phyloP scores from a whole-genome alignment of 2,113 vertebrate genomes.

The Corythoichthys haematopterus region DNA sequence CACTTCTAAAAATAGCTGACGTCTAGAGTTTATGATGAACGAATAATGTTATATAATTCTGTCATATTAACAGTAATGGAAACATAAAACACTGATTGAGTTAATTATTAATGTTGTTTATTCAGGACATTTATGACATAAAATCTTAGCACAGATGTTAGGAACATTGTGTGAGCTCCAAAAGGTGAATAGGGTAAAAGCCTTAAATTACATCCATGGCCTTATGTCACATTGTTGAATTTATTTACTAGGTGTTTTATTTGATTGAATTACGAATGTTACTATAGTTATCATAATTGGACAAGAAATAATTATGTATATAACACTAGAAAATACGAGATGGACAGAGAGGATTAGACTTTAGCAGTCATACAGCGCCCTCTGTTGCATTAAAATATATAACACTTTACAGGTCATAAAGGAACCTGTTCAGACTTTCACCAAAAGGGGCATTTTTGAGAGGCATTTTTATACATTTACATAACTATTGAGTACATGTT shows the following conservation, averaged over 20 bases:
- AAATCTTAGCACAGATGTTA: not conserved
- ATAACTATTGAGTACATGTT: not conserved
- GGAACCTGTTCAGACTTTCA: too few relatives aligned
- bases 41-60: not conserved
- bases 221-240: not conserved
- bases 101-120: not conserved
- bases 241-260: not conserved
- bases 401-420: not conserved
- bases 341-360: not conserved
- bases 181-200: not conserved
- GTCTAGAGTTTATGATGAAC: too few relatives aligned
- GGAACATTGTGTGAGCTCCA: too few relatives aligned
- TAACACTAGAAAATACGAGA: not conserved
- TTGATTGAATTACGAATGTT: not conserved
- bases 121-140: not conserved
- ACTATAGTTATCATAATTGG: not conserved
- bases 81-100: not conserved
- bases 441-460: not conserved
- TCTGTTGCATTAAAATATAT: conserved; percentile 57
- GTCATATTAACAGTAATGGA: not conserved
- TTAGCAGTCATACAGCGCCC: conserved; percentile 62
- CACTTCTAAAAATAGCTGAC: too few relatives aligned
- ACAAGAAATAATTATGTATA: not conserved
- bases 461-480: not conserved
- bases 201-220: not conserved